These are phyloP conservation scores for Galaxias olidus DNA, from an alignment of 2,797 vertebrate genomes.

Conservation along the genomic window DNA sequence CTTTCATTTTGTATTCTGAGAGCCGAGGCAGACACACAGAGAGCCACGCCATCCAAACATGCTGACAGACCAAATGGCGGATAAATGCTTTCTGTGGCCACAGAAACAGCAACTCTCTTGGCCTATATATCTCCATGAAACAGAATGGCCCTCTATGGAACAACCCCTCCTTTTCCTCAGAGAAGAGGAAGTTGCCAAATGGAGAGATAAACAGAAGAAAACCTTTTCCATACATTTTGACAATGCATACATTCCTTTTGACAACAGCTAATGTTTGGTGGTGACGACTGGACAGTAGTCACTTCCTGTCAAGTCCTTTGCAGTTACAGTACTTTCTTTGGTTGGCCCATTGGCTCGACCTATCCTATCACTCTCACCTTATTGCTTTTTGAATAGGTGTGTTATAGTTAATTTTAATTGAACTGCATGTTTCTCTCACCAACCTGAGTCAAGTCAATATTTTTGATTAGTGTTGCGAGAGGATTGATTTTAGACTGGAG, in stretches of 20 bases:
- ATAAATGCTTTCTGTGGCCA: constrained; percentile 20
- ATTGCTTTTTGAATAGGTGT: no score
- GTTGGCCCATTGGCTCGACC: no score
- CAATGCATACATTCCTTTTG: neutral
- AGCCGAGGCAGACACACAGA: constrained; percentile 13
- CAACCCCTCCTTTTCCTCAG: neutral
- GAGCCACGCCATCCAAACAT: constrained; percentile 23
- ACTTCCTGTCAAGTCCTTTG: no score
- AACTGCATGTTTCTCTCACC: no score
- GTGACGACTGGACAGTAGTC: neutral
- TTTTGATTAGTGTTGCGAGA: no score
- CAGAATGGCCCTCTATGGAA: neutral
- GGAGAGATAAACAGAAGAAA: neutral
- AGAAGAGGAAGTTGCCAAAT: neutral
- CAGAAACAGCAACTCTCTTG: constrained; percentile 13
- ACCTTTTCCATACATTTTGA: neutral
- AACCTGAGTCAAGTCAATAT: no score
- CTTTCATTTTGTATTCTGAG: constrained; percentile 41
- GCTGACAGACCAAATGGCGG: constrained; percentile 6
- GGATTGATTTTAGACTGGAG: no score
- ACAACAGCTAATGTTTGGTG: neutral
- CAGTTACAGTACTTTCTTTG: no score
- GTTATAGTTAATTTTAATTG: no score
- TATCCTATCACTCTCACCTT: no score
- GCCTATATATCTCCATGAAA: constrained; percentile 11